Conservation (phyloP, 2,888 invertebrate species). For the Stegana nigrithorax region DNA sequence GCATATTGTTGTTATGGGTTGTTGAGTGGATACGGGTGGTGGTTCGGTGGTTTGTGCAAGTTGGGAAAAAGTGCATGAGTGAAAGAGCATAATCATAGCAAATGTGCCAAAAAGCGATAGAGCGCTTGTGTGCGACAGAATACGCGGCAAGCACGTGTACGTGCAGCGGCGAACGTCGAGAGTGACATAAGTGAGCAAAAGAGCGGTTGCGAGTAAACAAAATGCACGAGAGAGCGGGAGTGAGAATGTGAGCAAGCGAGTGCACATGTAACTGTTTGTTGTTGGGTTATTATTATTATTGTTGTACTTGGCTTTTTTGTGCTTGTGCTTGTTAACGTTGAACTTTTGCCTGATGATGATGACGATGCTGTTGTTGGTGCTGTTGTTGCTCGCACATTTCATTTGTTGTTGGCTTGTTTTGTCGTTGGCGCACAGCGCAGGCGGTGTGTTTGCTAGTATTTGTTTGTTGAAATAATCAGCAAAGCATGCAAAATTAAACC, state of each 20-base stretch:
- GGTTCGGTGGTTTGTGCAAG: no score
- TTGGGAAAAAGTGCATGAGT: neutral
- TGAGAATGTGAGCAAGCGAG: constrained; percentile 14
- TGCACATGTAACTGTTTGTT: constrained; percentile 36
- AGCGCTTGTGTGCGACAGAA: constrained; percentile 11
- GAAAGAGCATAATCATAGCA: neutral
- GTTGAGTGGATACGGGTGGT: no score
- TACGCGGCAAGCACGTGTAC: constrained; percentile 5
- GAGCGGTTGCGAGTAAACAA: constrained; percentile 8
- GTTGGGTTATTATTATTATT: constrained; percentile 56
- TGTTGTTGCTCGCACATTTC: constrained; percentile 3
- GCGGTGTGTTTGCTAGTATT: constrained; percentile 3
- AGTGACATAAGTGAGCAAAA: no score
- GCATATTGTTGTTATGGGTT: no score
- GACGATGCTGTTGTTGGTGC: constrained; percentile 26
- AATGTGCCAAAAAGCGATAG: neutral
- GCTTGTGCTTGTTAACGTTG: neutral
- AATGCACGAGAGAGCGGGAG: constrained; percentile 13
- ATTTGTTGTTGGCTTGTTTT: constrained; percentile 28
- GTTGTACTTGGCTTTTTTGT: constrained; percentile 39
- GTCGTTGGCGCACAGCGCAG: constrained; percentile 14
- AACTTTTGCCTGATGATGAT: constrained; percentile 5
- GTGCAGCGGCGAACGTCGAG: no score
- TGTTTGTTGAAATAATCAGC: constrained; percentile 52
- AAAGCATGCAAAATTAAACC: constrained; percentile 56